phyloP scores from a whole-genome alignment of 2,113 vertebrate species.

The Stercorarius parasiticus region DNA sequence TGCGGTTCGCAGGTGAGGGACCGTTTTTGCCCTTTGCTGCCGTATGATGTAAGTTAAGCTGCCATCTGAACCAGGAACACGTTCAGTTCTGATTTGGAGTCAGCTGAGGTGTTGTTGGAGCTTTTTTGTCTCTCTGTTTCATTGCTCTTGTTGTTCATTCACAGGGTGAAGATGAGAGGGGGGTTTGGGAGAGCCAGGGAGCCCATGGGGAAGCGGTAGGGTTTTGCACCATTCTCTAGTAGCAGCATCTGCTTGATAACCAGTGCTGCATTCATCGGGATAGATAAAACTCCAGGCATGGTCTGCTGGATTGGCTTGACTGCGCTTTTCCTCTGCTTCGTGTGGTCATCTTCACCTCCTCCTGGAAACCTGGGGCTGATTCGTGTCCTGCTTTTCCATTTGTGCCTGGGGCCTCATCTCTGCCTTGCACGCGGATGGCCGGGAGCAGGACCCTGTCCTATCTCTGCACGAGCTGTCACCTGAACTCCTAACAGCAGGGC shows the following conservation, averaged over 20 bases:
- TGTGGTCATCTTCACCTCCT: neutral
- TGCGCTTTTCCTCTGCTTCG: neutral
- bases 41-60: neutral
- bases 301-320: neutral
- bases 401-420: neutral
- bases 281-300: neutral
- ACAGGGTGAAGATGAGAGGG: neutral
- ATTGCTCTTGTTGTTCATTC: neutral
- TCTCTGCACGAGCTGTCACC: fast-evolving
- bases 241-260: neutral
- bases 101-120: neutral
- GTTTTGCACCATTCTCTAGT: neutral
- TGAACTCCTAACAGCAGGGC: neutral
- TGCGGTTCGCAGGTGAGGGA: neutral
- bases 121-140: neutral
- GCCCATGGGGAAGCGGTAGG: fast-evolving
- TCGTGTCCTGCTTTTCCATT: fast-evolving
- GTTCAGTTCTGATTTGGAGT: neutral
- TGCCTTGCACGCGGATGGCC: neutral
- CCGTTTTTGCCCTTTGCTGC: neutral
- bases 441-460: neutral
- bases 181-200: neutral
- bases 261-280: neutral
- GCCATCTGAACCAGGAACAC: neutral
- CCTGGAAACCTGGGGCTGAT: neutral